These are phyloP conservation scores for Prinia subflava DNA, from an alignment of 2,113 vertebrate genomes.

Conservation along the genomic window DNA sequence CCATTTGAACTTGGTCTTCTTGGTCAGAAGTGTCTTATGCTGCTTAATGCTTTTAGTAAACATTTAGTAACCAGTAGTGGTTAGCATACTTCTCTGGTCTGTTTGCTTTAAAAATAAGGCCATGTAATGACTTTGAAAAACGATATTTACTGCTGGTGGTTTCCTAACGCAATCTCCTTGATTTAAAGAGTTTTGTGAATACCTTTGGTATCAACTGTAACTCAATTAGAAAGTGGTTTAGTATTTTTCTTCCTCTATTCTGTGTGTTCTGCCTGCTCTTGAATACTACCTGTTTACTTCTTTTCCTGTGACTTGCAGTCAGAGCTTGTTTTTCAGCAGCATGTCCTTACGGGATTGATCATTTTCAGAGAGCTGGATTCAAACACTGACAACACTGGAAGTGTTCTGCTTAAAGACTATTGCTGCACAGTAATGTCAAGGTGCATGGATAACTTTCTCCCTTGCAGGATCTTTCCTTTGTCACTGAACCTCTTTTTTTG, in stretches of 20 bases:
- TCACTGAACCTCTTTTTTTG: neutral
- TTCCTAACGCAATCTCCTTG: neutral
- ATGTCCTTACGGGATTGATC: neutral
- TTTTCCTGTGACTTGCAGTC: neutral
- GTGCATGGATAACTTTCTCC: neutral
- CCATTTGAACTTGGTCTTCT: neutral
- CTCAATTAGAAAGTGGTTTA: neutral
- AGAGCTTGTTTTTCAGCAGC: neutral
- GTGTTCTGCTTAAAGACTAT: neutral
- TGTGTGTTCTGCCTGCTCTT: neutral
- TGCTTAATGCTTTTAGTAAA: neutral
- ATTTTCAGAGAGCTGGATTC: neutral
- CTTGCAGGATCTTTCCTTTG: neutral
- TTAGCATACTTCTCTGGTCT: neutral
- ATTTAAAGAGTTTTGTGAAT: neutral
- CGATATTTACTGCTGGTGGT: neutral
- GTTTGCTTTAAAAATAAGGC: neutral
- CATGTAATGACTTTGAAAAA: neutral
- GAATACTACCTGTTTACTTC: neutral
- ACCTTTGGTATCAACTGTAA: neutral
- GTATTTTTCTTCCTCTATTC: neutral
- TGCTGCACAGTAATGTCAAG: neutral
- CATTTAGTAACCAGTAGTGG: neutral
- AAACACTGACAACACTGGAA: neutral
- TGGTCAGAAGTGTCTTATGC: neutral